A percentile compares a stretch with the other conserved stretches of the same genome.
phyloP scores from a whole-genome alignment of 2,888 invertebrate genomes.

The Apotomis turbidana region DNA sequence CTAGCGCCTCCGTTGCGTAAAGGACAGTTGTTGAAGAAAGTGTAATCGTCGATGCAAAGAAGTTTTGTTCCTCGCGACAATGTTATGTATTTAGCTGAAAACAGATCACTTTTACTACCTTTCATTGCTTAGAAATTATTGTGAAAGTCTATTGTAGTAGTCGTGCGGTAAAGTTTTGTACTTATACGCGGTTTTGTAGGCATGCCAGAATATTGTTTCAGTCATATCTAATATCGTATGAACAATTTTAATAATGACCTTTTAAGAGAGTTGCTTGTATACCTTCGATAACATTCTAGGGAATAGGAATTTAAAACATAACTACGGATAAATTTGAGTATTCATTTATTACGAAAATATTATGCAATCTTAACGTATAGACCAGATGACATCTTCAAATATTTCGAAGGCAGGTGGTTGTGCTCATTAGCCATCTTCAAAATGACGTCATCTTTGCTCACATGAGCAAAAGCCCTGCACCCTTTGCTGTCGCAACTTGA shows the following conservation, averaged over 20 bases:
- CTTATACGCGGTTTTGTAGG: no score
- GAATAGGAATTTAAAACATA: no score
- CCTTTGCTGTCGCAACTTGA: conserved; percentile 51
- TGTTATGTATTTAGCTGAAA: conserved; percentile 1
- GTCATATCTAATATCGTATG: no score
- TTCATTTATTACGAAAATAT: background rate
- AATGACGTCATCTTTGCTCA: conserved; percentile 49
- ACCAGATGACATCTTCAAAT: conserved; percentile 1
- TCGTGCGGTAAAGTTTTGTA: no score
- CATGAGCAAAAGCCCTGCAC: conserved; percentile 59
- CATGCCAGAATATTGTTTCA: no score
- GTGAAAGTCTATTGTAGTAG: no score
- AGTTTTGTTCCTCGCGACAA: conserved; percentile 35
- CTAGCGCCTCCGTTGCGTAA: conserved; percentile 45
- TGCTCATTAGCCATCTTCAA: conserved; percentile 42
- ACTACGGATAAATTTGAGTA: background rate
- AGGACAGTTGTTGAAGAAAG: conserved; percentile 43
- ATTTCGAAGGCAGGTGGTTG: conserved; percentile 42
- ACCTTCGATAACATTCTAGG: no score
- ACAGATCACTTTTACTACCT: no score
- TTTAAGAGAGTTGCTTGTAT: no score
- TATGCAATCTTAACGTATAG: conserved; percentile 14
- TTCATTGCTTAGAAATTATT: no score
- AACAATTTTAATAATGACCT: no score
- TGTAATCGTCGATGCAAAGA: conserved; percentile 47